Evolutionary conservation across 2,113 vertebrate genomes (phyloP).

Genomic region (Speoplatyrhinus poulsoni): DNA sequence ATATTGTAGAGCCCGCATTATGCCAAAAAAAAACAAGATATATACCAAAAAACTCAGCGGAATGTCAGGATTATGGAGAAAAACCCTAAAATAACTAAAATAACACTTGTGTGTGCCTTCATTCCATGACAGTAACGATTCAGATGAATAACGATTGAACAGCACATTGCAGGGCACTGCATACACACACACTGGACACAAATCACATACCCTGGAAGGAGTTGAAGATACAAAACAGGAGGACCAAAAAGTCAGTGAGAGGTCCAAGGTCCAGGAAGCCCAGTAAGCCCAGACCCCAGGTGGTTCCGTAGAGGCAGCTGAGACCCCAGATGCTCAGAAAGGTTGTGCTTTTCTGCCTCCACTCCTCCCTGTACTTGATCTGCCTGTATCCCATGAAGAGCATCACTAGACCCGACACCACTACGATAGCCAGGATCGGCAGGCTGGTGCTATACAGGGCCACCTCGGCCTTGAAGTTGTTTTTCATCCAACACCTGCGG

Average conservation of each 20-base stretch:
- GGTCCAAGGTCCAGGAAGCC: conserved; percentile 61
- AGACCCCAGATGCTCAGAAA: conserved; percentile 81
- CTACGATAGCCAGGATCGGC: conserved; percentile 48
- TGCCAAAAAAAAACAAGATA: too few species aligned
- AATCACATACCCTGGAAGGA: conserved; percentile 73
- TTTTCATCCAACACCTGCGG: conserved; percentile 76
- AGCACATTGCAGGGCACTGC: too few species aligned
- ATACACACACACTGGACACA: not conserved
- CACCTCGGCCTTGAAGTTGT: conserved; percentile 14
- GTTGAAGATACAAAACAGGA: conserved; percentile 74
- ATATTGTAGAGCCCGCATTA: too few species aligned
- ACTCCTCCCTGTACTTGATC: conserved; percentile 63
- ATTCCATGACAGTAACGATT: too few species aligned
- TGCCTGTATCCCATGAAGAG: conserved; percentile 65
- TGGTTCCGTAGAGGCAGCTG: conserved; percentile 74
- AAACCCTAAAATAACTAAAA: too few species aligned
- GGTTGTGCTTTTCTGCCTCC: conserved; percentile 61
- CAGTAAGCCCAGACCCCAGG: conserved; percentile 73
- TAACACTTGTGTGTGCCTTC: too few species aligned
- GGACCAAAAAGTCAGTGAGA: conserved; percentile 50
- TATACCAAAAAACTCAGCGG: too few species aligned
- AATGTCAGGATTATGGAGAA: too few species aligned
- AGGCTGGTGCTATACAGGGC: conserved; percentile 68
- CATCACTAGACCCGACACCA: conserved; percentile 66
- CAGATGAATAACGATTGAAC: too few species aligned